Evolutionary conservation across 1,140 invertebrate species (phyloP).

Genomic region (Cyrtorhinus lividipennis): DNA sequence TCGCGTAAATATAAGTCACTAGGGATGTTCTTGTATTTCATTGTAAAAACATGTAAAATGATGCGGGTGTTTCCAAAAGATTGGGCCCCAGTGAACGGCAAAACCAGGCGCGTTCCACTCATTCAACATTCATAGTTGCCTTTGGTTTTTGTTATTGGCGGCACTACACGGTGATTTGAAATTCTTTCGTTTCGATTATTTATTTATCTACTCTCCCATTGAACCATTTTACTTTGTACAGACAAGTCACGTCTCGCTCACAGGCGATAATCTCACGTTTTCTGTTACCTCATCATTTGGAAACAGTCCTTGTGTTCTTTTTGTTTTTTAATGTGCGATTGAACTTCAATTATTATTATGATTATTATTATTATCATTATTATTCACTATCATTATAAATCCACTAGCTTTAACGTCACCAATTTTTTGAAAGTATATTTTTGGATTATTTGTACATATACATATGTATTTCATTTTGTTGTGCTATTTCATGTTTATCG

Average conservation of each 20-base stretch:
- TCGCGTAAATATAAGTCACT: not conserved
- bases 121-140: not conserved
- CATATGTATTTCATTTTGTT: constrained; percentile 5
- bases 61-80: not conserved
- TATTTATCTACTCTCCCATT: no score
- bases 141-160: not conserved
- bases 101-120: not conserved
- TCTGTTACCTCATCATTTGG: constrained; percentile 7
- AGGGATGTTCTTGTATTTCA: not conserved
- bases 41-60: not conserved
- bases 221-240: no score
- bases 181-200: not conserved
- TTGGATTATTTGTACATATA: constrained; percentile 4
- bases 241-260: no score
- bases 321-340: not conserved
- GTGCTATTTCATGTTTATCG: constrained; percentile 2
- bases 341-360: not conserved
- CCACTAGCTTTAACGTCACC: constrained; percentile 7
- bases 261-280: not conserved
- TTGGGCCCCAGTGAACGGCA: not conserved
- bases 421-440: not conserved
- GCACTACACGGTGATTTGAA: not conserved
- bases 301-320: not conserved
- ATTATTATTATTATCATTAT: constrained; percentile 2
- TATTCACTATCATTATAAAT: constrained; percentile 1